Conservation (phyloP, 1,140 invertebrate species). For the Watersipora subatra region DNA sequence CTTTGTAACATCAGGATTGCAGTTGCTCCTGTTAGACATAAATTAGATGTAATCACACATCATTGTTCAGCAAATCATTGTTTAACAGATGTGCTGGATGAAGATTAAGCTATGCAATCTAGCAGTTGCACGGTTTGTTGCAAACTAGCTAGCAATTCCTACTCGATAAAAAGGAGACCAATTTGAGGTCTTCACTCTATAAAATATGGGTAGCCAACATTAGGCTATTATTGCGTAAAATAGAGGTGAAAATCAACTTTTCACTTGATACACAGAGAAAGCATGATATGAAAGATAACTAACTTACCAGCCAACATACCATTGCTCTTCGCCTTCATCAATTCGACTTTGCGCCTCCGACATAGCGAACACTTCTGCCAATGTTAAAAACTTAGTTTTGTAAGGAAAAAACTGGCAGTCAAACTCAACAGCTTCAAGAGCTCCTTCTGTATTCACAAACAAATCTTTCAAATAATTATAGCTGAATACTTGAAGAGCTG, state of each 20-base stretch:
- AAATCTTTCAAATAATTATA: constrained; percentile 67
- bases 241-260: too few relatives aligned
- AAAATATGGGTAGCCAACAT: too few relatives aligned
- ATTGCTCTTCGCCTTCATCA: constrained; percentile 51
- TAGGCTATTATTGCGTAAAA: too few relatives aligned
- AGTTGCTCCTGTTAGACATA: constrained; percentile 75
- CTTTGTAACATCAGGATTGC: constrained; percentile 59
- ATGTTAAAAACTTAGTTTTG: constrained; percentile 62
- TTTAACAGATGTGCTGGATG: not conserved
- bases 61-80: not conserved
- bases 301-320: constrained; percentile 82
- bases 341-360: constrained; percentile 51
- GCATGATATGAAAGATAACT: too few relatives aligned
- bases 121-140: constrained; percentile 21
- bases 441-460: constrained; percentile 45
- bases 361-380: constrained; percentile 61
- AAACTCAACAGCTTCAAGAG: constrained; percentile 18
- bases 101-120: not conserved
- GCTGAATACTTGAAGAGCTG: constrained; percentile 54
- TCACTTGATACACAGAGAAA: too few relatives aligned
- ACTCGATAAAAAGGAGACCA: too few relatives aligned
- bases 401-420: constrained; percentile 83
- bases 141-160: too few relatives aligned
- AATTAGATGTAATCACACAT: constrained; percentile 14
- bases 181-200: too few relatives aligned